A percentile compares a stretch with the other conserved stretches of the same genome.
Evolutionary conservation across 1,140 invertebrate genomes (phyloP).

Genomic region (Drosophila melanogaster): DNA sequence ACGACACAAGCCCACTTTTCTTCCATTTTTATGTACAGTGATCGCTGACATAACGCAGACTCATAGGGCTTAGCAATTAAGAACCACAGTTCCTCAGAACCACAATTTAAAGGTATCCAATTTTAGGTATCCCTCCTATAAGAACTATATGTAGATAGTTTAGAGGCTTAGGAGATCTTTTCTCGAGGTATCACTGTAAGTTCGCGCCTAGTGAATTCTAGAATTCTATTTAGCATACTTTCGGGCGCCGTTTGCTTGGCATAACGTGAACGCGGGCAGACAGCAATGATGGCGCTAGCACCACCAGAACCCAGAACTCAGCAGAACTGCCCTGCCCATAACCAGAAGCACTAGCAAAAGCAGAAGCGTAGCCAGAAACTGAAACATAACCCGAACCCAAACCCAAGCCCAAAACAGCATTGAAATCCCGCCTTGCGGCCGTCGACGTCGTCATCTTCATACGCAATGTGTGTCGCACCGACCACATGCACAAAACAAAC

Average conservation of each 20-base stretch:
- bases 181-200: conserved; percentile 13
- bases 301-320: not conserved
- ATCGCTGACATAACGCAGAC: not conserved
- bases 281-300: conserved; percentile 32
- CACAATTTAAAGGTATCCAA: too few relatives aligned
- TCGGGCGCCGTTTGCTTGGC: conserved; percentile 68
- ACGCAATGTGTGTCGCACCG: conserved; percentile 77
- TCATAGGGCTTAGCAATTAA: not conserved
- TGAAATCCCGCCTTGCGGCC: conserved; percentile 67
- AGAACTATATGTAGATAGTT: too few relatives aligned
- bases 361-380: conserved; percentile 9
- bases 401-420: conserved; percentile 37
- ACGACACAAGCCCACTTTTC: conserved; percentile 39
- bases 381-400: conserved; percentile 14
- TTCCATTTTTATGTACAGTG: conserved; percentile 15
- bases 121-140: too few relatives aligned
- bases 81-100: too few relatives aligned
- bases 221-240: conserved; percentile 83
- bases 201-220: conserved; percentile 11
- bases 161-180: not conserved
- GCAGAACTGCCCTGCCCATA: not conserved
- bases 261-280: conserved; percentile 69
- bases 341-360: not conserved
- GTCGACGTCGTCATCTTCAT: conserved; percentile 60
- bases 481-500: conserved; percentile 52